These are phyloP conservation scores for Meleagris gallopavo DNA, from an alignment of 2,113 vertebrate species.

Conservation along the genomic window DNA sequence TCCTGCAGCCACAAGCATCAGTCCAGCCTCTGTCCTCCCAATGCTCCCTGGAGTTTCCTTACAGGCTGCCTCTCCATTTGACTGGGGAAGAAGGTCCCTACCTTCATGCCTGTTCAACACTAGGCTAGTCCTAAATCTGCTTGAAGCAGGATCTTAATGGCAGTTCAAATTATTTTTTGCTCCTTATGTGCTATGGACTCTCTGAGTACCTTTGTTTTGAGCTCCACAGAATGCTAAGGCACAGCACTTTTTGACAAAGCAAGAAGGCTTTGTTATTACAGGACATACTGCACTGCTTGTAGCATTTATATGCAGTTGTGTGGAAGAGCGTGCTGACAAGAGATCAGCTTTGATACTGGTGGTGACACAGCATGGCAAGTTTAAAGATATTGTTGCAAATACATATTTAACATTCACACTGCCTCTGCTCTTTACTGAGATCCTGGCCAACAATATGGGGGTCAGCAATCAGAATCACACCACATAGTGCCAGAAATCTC, in stretches of 20 bases:
- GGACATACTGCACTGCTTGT: neutral
- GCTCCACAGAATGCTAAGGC: neutral
- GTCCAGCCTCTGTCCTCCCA: neutral
- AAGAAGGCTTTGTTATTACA: neutral
- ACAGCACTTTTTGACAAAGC: neutral
- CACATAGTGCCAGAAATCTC: neutral
- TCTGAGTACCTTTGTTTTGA: neutral
- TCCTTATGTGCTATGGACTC: neutral
- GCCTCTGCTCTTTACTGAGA: neutral
- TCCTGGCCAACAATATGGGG: neutral
- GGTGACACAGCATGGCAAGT: neutral
- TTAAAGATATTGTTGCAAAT: neutral
- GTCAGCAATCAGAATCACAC: neutral
- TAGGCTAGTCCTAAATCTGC: neutral
- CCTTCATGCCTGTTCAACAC: neutral
- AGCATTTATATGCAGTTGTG: neutral
- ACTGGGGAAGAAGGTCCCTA: neutral
- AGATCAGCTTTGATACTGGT: neutral
- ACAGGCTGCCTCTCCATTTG: neutral
- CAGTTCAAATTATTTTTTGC: neutral
- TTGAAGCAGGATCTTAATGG: neutral
- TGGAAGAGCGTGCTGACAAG: neutral
- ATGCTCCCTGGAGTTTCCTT: neutral
- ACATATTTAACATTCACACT: neutral
- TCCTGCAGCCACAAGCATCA: constrained; percentile 33